These are phyloP conservation scores for Melanophora roralis DNA, from an alignment of 2,888 invertebrate genomes.

Conservation along the genomic window DNA sequence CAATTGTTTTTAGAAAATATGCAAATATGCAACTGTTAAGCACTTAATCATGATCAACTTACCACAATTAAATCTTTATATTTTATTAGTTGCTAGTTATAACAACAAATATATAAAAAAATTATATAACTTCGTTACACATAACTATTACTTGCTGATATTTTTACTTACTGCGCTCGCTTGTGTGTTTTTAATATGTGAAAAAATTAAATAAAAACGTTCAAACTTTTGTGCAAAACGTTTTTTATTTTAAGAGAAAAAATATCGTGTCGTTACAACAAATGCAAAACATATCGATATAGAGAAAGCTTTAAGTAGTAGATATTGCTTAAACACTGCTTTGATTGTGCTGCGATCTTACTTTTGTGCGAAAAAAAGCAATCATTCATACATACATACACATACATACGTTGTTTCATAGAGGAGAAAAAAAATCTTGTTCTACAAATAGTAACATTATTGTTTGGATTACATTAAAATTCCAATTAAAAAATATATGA, in stretches of 20 bases:
- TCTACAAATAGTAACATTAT: neutral
- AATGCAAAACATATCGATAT: neutral
- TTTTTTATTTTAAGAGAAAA: no score
- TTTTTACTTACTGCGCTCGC: neutral
- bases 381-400: neutral
- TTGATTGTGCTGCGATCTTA: slow-evolving; percentile 29
- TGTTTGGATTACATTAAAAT: no score
- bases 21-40: no score
- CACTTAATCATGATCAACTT: no score
- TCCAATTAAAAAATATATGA: no score
- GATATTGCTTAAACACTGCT: slow-evolving; percentile 34
- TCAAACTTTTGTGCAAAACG: no score
- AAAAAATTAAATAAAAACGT: neutral
- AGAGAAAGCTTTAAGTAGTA: slow-evolving; percentile 2
- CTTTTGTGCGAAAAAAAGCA: slow-evolving; percentile 16
- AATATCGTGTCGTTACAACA: no score
- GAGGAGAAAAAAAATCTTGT: neutral
- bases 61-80: no score
- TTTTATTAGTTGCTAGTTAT: no score
- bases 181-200: slow-evolving; percentile 21
- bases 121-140: no score
- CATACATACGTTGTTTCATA: neutral
- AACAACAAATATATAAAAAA: no score
- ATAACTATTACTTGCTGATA: slow-evolving; percentile 10
- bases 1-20: no score